Conservation (phyloP, 2,888 invertebrate genomes). For the Rhamnusium bicolor region DNA sequence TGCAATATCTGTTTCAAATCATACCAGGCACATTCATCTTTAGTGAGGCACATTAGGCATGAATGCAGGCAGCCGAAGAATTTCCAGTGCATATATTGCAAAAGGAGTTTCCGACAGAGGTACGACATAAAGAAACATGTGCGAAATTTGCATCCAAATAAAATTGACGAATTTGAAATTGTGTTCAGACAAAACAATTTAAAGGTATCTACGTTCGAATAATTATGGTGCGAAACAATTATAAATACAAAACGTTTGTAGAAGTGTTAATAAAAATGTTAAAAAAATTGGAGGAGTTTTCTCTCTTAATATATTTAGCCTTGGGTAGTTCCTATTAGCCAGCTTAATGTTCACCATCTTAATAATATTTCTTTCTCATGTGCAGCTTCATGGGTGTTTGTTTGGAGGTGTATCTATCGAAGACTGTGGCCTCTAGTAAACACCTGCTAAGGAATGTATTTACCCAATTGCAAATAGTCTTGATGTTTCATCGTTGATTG, state of each 20-base stretch:
- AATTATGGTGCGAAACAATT: not conserved
- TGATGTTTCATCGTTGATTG: too few species aligned
- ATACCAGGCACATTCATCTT: conserved; percentile 27
- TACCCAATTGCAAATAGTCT: too few species aligned
- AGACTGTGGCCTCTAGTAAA: too few species aligned
- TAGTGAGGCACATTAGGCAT: conserved; percentile 1
- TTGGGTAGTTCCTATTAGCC: too few species aligned
- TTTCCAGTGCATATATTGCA: conserved; percentile 35
- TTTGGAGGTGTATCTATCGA: too few species aligned
- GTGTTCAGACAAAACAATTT: conserved; percentile 26
- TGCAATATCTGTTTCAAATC: conserved; percentile 26
- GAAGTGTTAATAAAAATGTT: too few species aligned
- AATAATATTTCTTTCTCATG: too few species aligned
- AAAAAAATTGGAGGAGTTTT: too few species aligned
- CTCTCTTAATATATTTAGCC: too few species aligned
- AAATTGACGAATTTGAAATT: conserved; percentile 28
- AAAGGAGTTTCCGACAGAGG: conserved; percentile 27
- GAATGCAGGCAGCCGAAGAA: conserved; percentile 31
- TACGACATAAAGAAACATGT: conserved; percentile 39
- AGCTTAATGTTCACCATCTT: too few species aligned
- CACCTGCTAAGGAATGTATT: too few species aligned
- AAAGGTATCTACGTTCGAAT: not conserved
- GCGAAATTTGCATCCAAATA: conserved; percentile 28
- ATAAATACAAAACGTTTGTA: not conserved
- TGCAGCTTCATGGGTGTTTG: too few species aligned